phyloP scores from a whole-genome alignment of 2,797 vertebrate species.

The Stomatorhinus walkeri region DNA sequence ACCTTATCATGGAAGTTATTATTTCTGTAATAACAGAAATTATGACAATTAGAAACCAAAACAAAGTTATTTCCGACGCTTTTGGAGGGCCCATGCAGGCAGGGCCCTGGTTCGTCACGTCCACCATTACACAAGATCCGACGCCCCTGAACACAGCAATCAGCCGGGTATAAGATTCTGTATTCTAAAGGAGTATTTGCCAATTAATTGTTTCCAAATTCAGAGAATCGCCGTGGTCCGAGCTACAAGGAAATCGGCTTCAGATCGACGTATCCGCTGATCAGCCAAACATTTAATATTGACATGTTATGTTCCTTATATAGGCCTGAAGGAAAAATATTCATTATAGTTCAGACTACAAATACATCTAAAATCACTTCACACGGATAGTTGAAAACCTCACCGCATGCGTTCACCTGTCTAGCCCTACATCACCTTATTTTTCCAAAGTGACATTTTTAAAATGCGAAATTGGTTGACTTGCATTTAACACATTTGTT shows the following conservation, averaged over 20 bases:
- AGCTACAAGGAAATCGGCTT: neutral
- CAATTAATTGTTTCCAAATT: neutral
- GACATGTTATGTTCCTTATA: neutral
- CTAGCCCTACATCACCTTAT: neutral
- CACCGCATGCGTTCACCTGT: neutral
- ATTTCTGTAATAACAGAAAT: neutral
- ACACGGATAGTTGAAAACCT: neutral
- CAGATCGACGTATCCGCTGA: neutral
- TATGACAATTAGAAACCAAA: neutral
- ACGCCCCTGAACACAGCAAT: neutral
- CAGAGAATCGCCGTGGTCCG: neutral
- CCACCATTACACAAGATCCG: neutral
- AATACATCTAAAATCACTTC: neutral
- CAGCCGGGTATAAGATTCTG: neutral
- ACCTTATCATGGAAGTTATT: neutral
- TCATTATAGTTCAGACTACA: neutral
- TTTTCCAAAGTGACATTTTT: neutral
- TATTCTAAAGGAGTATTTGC: neutral
- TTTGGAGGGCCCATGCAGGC: neutral
- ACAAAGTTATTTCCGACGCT: neutral
- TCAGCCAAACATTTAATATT: neutral
- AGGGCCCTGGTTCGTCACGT: neutral
- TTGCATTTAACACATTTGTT: neutral
- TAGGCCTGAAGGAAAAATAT: neutral
- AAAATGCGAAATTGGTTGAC: neutral